phyloP scores from a whole-genome alignment of 2,888 invertebrate species.

The Drosophila eohydei region DNA sequence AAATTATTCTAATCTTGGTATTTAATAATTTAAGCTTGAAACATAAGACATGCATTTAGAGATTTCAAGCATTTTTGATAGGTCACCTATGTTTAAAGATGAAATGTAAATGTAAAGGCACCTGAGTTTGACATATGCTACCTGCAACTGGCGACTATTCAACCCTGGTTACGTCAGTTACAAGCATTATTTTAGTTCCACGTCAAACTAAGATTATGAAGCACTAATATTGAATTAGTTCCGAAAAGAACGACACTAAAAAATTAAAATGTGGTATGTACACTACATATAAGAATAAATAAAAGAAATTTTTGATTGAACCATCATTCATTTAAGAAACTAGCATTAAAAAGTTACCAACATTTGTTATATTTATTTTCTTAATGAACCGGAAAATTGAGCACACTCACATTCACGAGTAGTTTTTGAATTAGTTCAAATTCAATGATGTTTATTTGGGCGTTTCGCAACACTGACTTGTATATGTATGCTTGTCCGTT shows the following conservation, averaged over 20 bases:
- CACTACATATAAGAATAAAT: no score
- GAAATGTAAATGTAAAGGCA: background rate
- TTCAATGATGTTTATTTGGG: background rate
- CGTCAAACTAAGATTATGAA: background rate
- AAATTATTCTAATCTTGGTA: background rate
- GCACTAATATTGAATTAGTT: background rate
- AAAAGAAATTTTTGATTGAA: background rate
- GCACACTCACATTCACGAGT: background rate
- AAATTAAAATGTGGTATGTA: no score
- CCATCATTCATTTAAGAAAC: background rate
- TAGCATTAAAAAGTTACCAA: background rate
- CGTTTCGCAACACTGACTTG: conserved; percentile 28
- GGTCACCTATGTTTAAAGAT: background rate
- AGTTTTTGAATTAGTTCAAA: conserved; percentile 1
- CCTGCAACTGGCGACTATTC: background rate
- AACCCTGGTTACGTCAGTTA: background rate
- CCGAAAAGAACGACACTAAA: background rate
- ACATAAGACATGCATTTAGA: no score
- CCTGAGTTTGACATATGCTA: background rate
- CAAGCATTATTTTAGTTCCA: background rate
- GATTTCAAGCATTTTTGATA: background rate
- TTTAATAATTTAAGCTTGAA: background rate
- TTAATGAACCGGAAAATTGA: background rate
- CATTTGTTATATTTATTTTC: background rate
- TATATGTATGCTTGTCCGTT: background rate